Conservation (phyloP, 2,113 vertebrate genomes). For the Oryctolagus cuniculus region mOryCun1.1 NC_091438.1:104561001-104561500, state of each 20-base stretch:
- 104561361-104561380: neutral
- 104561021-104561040: neutral
- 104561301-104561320: neutral
- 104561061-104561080: neutral
- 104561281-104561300: neutral
- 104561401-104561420: neutral
- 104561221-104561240: neutral
- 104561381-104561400: neutral
- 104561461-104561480: neutral
- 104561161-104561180: neutral
- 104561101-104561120: neutral
- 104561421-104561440: neutral
- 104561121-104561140: neutral
- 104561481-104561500: conserved; percentile 10
- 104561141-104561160: neutral
- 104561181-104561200: neutral
- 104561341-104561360: neutral
- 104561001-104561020: neutral
- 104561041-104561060: neutral
- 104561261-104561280: neutral
- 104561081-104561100: neutral
- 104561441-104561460: neutral
- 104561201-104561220: neutral
- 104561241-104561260: neutral
- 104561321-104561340: neutral